A percentile compares a stretch with the other conserved stretches of the same genome.
phyloP scores from a whole-genome alignment of 2,113 vertebrate species.

The Pithys albifrons region DNA sequence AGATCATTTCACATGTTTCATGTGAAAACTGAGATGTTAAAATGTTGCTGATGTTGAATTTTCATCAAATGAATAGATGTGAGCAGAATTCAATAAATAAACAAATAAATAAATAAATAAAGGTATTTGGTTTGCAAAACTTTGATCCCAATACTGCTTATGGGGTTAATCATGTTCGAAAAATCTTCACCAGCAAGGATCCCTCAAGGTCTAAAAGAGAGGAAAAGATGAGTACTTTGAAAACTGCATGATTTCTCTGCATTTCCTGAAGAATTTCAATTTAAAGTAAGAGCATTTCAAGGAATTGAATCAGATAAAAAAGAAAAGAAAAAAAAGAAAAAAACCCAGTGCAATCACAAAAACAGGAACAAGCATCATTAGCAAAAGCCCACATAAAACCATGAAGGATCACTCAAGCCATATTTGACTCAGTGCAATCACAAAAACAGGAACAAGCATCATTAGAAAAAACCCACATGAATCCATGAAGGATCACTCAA shows the following conservation, averaged over 20 bases:
- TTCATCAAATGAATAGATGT: neutral
- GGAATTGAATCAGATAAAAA: neutral
- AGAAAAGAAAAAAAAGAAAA: neutral
- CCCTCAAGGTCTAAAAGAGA: neutral
- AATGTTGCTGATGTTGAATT: neutral
- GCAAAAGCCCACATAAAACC: neutral
- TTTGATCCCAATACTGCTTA: neutral
- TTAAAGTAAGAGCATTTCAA: neutral
- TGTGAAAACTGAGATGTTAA: neutral
- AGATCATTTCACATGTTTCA: neutral
- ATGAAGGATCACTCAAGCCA: neutral
- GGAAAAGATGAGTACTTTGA: neutral
- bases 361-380: neutral
- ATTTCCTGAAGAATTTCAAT: neutral
- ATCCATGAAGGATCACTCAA: neutral
- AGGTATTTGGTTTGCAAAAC: neutral
- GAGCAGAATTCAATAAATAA: neutral
- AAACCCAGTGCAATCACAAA: neutral
- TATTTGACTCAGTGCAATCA: neutral
- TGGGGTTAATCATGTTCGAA: neutral
- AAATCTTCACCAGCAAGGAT: neutral
- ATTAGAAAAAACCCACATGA: neutral
- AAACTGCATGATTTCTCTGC: neutral
- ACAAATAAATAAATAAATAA: neutral
- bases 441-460: rapidly evolving